phyloP scores from a whole-genome alignment of 2,797 vertebrate genomes.

The Helicolenus hilgendorfi region DNA sequence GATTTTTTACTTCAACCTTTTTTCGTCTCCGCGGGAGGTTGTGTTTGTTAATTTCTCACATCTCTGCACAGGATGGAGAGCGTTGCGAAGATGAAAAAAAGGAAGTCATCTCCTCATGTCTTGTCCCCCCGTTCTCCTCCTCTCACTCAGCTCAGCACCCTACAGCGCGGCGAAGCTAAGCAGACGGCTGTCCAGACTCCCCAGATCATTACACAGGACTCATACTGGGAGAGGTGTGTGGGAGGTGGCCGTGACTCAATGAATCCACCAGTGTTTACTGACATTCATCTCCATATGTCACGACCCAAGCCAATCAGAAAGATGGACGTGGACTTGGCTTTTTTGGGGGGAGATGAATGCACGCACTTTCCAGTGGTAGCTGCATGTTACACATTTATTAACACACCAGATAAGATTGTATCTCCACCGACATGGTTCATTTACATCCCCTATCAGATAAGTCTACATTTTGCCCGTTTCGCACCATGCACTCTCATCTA shows the following conservation, averaged over 20 bases:
- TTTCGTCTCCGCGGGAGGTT: constrained; percentile 52
- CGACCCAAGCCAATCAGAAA: constrained; percentile 57
- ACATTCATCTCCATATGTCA: constrained; percentile 82
- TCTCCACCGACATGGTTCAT: constrained; percentile 30
- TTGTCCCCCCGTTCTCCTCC: constrained; percentile 33
- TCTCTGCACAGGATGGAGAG: constrained; percentile 65
- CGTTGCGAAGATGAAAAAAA: constrained; percentile 57
- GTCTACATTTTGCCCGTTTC: constrained; percentile 9
- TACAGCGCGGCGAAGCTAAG: constrained; percentile 55
- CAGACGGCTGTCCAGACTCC: constrained; percentile 84
- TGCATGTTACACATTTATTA: constrained; percentile 44
- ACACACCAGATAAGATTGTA: constrained; percentile 53
- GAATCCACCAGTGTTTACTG: constrained; percentile 64
- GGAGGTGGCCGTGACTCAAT: constrained; percentile 69
- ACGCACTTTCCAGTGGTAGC: constrained; percentile 12
- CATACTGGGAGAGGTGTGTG: constrained; percentile 79
- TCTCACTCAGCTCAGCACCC: constrained; percentile 72
- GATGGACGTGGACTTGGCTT: background rate
- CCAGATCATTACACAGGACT: constrained; percentile 85
- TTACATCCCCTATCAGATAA: constrained; percentile 48
- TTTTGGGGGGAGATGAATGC: background rate
- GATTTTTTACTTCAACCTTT: constrained; percentile 57
- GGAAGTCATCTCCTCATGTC: constrained; percentile 42
- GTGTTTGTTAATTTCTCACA: constrained; percentile 81
- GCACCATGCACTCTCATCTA: constrained; percentile 28